A percentile compares a stretch with the other conserved stretches of the same genome.
Evolutionary conservation across 2,797 vertebrate species (phyloP).

Genomic region (Cirrhinus molitorella): DNA sequence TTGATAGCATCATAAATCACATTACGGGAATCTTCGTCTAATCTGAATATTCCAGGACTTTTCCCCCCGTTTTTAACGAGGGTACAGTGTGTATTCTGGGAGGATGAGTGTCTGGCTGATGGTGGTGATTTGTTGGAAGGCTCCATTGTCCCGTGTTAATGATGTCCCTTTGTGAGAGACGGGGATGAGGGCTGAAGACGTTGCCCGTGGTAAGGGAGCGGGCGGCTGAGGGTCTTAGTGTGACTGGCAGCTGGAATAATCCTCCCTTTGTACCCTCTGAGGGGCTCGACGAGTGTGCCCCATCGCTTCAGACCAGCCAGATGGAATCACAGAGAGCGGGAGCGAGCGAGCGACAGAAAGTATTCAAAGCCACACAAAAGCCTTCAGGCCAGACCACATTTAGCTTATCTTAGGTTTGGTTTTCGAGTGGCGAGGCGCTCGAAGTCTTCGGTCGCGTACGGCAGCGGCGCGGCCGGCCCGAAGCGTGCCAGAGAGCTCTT

Average conservation of each 20-base stretch:
- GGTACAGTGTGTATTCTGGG: slow-evolving; percentile 44
- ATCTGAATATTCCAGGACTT: slow-evolving; percentile 55
- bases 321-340: slow-evolving; percentile 69
- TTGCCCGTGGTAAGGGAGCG: slow-evolving; percentile 76
- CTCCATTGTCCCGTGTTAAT: slow-evolving; percentile 82
- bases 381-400: slow-evolving; percentile 63
- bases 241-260: slow-evolving; percentile 90
- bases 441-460: slow-evolving; percentile 60
- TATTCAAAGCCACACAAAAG: slow-evolving; percentile 65
- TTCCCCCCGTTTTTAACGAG: slow-evolving; percentile 16
- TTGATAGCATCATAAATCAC: slow-evolving; percentile 42
- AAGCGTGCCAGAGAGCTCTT: slow-evolving; percentile 69
- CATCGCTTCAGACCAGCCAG: slow-evolving; percentile 79
- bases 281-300: slow-evolving; percentile 79
- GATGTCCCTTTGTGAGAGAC: slow-evolving; percentile 79
- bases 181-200: slow-evolving; percentile 79
- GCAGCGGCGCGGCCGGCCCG: slow-evolving; percentile 68
- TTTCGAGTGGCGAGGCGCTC: slow-evolving; percentile 40
- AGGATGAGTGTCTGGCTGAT: slow-evolving; percentile 67
- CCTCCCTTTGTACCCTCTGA: slow-evolving; percentile 82
- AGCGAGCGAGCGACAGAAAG: slow-evolving; percentile 39
- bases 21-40: slow-evolving; percentile 39
- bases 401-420: slow-evolving; percentile 59
- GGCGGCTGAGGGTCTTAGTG: slow-evolving; percentile 84
- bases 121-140: slow-evolving; percentile 69